Conservation (phyloP, 2,113 vertebrate species). For the Dromiciops gliroides region DNA sequence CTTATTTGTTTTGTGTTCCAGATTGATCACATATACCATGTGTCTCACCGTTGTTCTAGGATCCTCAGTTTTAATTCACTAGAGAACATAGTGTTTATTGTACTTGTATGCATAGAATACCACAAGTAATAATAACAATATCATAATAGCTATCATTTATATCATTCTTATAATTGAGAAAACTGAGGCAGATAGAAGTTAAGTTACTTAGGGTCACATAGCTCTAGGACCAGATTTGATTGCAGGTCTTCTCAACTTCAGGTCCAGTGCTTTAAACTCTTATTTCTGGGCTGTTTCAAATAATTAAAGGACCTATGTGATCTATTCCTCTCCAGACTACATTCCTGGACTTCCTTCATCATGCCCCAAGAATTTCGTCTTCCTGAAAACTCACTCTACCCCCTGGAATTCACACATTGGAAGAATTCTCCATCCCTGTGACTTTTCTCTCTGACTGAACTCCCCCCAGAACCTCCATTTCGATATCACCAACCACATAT, state of each 20-base stretch:
- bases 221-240: not conserved
- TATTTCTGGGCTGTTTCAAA: not conserved
- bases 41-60: not conserved
- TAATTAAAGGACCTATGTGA: not conserved
- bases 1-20: not conserved
- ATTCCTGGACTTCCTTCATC: not conserved
- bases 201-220: not conserved
- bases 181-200: not conserved
- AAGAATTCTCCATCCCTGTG: not conserved
- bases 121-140: not conserved
- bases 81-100: not conserved
- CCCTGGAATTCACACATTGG: not conserved
- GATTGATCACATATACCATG: not conserved
- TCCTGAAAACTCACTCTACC: not conserved
- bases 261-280: not conserved
- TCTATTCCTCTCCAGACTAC: not conserved
- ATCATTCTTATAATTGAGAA: not conserved
- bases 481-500: not conserved
- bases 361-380: not conserved
- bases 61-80: not conserved
- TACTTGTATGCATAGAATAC: not conserved
- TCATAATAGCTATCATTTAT: not conserved
- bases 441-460: not conserved
- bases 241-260: not conserved
- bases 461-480: not conserved